Evolutionary conservation across 2,113 vertebrate species (phyloP).

Genomic region (Polyodon spathula): DNA sequence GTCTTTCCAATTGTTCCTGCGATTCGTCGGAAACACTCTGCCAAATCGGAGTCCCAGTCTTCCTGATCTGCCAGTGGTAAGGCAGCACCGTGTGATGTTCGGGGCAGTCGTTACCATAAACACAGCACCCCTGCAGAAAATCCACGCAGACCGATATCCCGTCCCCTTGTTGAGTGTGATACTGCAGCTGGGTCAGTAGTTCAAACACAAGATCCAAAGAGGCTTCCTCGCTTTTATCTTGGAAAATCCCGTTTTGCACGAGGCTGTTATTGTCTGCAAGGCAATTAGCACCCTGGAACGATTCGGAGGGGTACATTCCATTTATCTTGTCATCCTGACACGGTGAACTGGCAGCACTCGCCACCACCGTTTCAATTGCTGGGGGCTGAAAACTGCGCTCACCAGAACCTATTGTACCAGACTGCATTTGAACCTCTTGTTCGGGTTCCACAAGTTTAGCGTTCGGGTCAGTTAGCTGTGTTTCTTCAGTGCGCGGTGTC

Average conservation of each 20-base stretch:
- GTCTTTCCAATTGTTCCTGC: constrained; percentile 72
- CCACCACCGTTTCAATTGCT: constrained; percentile 40
- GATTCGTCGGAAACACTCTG: constrained; percentile 64
- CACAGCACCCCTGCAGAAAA: constrained; percentile 64
- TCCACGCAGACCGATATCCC: constrained; percentile 66
- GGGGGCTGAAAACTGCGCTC: constrained; percentile 51
- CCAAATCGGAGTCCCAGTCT: constrained; percentile 54
- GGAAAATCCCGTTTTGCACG: constrained; percentile 57
- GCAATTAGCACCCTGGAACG: constrained; percentile 50
- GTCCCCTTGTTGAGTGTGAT: constrained; percentile 66
- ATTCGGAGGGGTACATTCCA: constrained; percentile 62
- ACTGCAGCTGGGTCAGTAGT: constrained; percentile 66
- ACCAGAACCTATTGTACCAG: constrained; percentile 30
- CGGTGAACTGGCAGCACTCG: constrained; percentile 50
- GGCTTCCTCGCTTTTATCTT: constrained; percentile 68
- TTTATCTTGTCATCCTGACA: constrained; percentile 65
- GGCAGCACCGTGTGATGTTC: constrained; percentile 66
- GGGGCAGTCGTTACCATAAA: constrained; percentile 63
- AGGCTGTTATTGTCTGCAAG: constrained; percentile 43
- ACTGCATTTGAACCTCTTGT: constrained; percentile 34
- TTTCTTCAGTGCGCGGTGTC: constrained; percentile 12
- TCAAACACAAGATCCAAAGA: constrained; percentile 71
- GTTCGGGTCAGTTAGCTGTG: constrained; percentile 48
- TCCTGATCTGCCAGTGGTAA: constrained; percentile 71
- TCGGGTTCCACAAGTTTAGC: constrained; percentile 40